Evolutionary conservation across 2,888 invertebrate species (phyloP).

Genomic region (Xestia ashworthii): DNA sequence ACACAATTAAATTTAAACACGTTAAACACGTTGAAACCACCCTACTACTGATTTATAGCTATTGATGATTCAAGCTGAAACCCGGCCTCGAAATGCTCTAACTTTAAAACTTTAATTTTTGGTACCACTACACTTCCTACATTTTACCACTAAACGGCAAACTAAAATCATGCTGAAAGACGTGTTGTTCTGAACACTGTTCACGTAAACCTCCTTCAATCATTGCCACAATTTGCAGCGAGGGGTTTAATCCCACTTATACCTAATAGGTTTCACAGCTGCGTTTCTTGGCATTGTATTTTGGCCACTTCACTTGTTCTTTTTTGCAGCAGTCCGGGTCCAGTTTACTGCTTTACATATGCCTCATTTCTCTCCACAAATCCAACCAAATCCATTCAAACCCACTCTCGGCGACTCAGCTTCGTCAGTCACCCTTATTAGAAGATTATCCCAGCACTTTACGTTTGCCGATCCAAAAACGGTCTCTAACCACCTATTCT

Average conservation of each 20-base stretch:
- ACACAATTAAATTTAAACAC: constrained; percentile 1
- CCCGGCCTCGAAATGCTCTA: not conserved
- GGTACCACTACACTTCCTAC: not conserved
- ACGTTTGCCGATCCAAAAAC: not conserved
- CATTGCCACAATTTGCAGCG: not conserved
- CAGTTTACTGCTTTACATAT: not conserved
- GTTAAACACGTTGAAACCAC: not conserved
- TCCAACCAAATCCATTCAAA: not conserved
- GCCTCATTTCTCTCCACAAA: not conserved
- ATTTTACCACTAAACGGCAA: not conserved
- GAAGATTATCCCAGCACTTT: not conserved
- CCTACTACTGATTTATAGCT: not conserved
- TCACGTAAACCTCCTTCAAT: not conserved
- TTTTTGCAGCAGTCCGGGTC: too few relatives aligned
- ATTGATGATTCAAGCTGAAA: not conserved
- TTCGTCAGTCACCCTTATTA: not conserved
- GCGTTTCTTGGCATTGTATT: too few relatives aligned
- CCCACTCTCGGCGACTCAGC: not conserved
- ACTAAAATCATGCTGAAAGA: not conserved
- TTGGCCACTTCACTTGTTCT: too few relatives aligned
- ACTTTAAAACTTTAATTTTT: not conserved
- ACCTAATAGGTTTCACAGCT: too few relatives aligned
- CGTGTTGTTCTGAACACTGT: not conserved
- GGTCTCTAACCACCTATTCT: not conserved
- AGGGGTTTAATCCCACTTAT: not conserved